Conservation (phyloP, 2,888 invertebrate genomes). For the Macaria notata region DNA sequence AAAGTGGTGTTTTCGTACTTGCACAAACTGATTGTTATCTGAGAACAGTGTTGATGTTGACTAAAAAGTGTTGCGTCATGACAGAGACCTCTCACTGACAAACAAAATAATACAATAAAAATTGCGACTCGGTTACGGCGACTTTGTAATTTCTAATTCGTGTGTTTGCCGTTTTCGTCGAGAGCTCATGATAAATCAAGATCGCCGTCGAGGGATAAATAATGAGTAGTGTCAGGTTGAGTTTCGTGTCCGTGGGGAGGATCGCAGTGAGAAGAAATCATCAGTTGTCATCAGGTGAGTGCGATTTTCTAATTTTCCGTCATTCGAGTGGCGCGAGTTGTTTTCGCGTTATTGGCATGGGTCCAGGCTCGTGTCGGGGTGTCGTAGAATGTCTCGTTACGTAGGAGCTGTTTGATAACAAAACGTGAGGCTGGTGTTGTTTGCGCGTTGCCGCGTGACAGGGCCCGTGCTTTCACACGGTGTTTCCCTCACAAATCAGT, state of each 20-base stretch:
- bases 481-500: slow-evolving; percentile 24
- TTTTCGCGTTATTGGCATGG: slow-evolving; percentile 59
- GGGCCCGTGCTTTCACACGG: slow-evolving; percentile 16
- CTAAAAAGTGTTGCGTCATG: slow-evolving; percentile 82
- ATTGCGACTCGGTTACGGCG: slow-evolving; percentile 60
- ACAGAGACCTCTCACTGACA: slow-evolving; percentile 80
- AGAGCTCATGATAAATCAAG: slow-evolving; percentile 69
- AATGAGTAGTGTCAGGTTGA: slow-evolving; percentile 79
- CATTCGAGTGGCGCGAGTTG: slow-evolving; percentile 25
- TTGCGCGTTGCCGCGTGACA: slow-evolving; percentile 36
- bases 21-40: slow-evolving; percentile 58
- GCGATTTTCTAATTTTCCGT: slow-evolving; percentile 36
- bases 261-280: slow-evolving; percentile 74
- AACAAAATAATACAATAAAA: slow-evolving; percentile 77
- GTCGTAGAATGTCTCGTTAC: slow-evolving; percentile 31
- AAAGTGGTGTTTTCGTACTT: slow-evolving; percentile 73
- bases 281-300: slow-evolving; percentile 73
- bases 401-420: slow-evolving; percentile 69
- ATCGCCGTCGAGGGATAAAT: slow-evolving; percentile 52
- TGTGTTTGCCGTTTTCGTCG: slow-evolving; percentile 49
- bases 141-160: slow-evolving; percentile 60
- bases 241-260: slow-evolving; percentile 75
- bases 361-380: slow-evolving; percentile 62
- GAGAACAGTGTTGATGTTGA: slow-evolving; percentile 71
- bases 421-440: slow-evolving; percentile 48